Base-by-base conservation (phyloP, 2,113 vertebrate species). In the Chionodraco myersi region DNA sequence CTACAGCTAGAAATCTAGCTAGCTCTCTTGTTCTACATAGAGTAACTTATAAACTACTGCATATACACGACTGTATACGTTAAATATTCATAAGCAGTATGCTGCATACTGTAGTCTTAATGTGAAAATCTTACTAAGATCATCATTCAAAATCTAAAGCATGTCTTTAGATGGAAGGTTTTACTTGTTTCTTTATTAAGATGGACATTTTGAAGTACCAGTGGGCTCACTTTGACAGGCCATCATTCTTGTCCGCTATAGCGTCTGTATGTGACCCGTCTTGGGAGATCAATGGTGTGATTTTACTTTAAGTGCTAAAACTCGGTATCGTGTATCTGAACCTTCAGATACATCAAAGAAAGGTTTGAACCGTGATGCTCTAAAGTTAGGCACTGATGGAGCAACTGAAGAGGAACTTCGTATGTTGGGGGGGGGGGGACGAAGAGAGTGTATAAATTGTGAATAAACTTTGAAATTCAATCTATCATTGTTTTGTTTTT, bases 401-500 rank as follows among this genome's bases (percentile, higher is more conserved):
- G 67, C 78, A 66, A 21, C 49, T 44, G 34, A 75, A 48, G 59
- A 80, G 41, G n/a, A 77, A 11, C 41, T 30, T 79, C 71, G 63
- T 71, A 67, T 80, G 82, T 85, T 83, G 80, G 69, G 72, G 21
- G 21, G 21, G 21, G 21, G 21, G 62, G 70, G 75, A 82, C 0
- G 77, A 86, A 82, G 59, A 85, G 30, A 79, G 77, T 93, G 91
- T 94, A 92, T 59, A 92, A 86, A 91, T 83, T 92, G 90, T 93
- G 89, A 94, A 93, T 93, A 93, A 93, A 94, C 72, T 82, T 73
- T 87, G 49, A 83, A 90, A 78, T 80, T 83, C 68, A 87, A 52
- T 61, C 70, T 15, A 16, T 61, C 61, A 14, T 63, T 12, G 30
- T 47, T 64, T 75, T 53, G 64, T 47, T 64, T 75, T 53, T 61